Evolutionary conservation across 2,888 invertebrate genomes (phyloP).

Genomic region (Hedychridium roseum): DNA sequence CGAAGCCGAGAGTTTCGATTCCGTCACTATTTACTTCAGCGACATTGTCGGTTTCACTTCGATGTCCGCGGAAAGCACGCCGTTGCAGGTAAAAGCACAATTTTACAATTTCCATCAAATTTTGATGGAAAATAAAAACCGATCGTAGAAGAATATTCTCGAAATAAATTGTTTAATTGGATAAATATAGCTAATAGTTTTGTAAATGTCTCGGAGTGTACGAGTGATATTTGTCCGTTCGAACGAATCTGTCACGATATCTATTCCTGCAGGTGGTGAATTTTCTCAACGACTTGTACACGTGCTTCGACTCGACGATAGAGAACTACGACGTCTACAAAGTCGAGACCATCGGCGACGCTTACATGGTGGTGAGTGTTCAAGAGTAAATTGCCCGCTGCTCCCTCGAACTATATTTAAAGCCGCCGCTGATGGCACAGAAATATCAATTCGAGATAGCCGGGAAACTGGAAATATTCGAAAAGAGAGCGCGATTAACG

Average conservation of each 20-base stretch:
- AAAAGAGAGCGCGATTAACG: too few species aligned
- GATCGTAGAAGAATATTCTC: too few species aligned
- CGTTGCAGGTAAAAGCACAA: conserved; percentile 72
- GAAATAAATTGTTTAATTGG: too few species aligned
- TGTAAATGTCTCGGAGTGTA: too few species aligned
- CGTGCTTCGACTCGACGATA: conserved; percentile 92
- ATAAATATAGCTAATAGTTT: too few species aligned
- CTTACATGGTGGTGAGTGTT: conserved; percentile 86
- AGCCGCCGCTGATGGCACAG: too few species aligned
- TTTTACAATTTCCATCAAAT: not conserved
- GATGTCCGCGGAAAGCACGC: conserved; percentile 92
- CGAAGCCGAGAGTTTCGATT: conserved; percentile 89
- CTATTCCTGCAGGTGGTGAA: conserved; percentile 80
- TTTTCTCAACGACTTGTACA: conserved; percentile 92
- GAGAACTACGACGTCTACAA: conserved; percentile 94
- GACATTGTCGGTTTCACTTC: conserved; percentile 94
- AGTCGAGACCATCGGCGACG: conserved; percentile 91
- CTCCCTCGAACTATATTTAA: too few species aligned
- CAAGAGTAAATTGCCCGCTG: conserved; percentile 3
- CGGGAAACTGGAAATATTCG: too few species aligned
- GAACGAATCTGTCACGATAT: not conserved
- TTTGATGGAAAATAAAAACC: conserved; percentile 1
- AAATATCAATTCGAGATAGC: too few species aligned
- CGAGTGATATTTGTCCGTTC: too few species aligned
- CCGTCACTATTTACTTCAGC: conserved; percentile 93